phyloP scores from a whole-genome alignment of 2,797 vertebrate species.

The Anisognathus igniventris region DNA sequence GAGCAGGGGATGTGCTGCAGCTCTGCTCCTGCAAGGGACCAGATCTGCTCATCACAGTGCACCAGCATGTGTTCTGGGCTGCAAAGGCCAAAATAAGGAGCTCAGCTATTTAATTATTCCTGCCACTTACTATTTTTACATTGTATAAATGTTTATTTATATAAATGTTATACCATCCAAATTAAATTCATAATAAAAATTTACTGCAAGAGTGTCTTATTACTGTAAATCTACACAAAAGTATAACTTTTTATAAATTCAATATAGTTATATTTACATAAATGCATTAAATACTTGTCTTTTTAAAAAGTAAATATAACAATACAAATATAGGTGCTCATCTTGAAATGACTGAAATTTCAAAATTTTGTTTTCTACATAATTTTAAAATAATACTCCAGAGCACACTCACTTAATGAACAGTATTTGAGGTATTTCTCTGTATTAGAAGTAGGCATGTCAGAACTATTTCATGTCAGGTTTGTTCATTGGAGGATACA shows the following conservation, averaged over 20 bases:
- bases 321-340: background rate
- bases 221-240: background rate
- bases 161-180: background rate
- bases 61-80: background rate
- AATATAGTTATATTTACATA: background rate
- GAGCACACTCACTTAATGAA: background rate
- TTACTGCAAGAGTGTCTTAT: background rate
- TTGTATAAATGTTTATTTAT: background rate
- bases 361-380: background rate
- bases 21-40: rapidly evolving
- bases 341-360: background rate
- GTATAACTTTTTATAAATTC: background rate
- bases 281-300: background rate
- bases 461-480: background rate
- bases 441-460: background rate
- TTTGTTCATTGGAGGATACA: background rate
- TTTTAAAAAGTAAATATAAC: background rate
- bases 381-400: background rate
- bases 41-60: background rate
- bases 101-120: background rate
- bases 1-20: background rate
- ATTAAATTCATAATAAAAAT: background rate
- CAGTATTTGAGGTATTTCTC: background rate
- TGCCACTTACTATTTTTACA: background rate
- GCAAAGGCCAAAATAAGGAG: background rate